phyloP scores from a whole-genome alignment of 2,888 invertebrate species.

The Nebria salina region DNA sequence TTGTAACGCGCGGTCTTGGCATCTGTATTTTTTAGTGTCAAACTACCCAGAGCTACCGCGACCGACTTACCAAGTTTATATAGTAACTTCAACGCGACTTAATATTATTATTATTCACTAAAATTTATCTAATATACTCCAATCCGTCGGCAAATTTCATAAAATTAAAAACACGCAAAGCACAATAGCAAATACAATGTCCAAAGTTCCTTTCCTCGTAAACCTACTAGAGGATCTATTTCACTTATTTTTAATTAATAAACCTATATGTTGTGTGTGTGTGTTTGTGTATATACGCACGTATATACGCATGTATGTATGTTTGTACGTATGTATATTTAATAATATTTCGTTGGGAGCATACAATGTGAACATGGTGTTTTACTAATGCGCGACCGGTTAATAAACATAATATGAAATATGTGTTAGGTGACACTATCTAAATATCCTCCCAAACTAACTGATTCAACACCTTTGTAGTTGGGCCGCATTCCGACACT shows the following conservation, averaged over 20 bases:
- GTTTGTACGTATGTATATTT: neutral
- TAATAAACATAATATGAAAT: slow-evolving; percentile 59
- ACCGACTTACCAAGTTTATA: slow-evolving; percentile 23
- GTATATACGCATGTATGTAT: too few species aligned
- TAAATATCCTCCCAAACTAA: slow-evolving; percentile 58
- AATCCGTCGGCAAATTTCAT: neutral
- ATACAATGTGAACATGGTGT: slow-evolving; percentile 42
- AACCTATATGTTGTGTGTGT: too few species aligned
- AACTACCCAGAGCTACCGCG: slow-evolving; percentile 24
- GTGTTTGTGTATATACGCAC: too few species aligned
- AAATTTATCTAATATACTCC: neutral
- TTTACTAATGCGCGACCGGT: slow-evolving; percentile 49
- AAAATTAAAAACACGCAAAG: neutral
- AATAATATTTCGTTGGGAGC: slow-evolving; percentile 26
- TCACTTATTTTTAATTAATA: too few species aligned
- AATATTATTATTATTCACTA: neutral
- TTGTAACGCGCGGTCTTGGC: slow-evolving; percentile 17
- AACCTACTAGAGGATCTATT: neutral
- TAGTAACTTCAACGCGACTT: slow-evolving; percentile 12
- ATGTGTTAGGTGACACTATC: slow-evolving; percentile 59
- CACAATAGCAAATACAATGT: too few species aligned
- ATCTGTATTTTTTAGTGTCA: slow-evolving; percentile 42
- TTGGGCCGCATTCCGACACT: slow-evolving; percentile 57
- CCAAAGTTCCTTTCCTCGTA: too few species aligned
- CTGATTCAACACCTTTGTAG: slow-evolving; percentile 60